Percentiles rank a stretch among this genome's conserved stretches.
These are phyloP conservation scores for Phymorhynchus buccinoides DNA, from an alignment of 1,140 invertebrate genomes.

Conservation along the genomic window DNA sequence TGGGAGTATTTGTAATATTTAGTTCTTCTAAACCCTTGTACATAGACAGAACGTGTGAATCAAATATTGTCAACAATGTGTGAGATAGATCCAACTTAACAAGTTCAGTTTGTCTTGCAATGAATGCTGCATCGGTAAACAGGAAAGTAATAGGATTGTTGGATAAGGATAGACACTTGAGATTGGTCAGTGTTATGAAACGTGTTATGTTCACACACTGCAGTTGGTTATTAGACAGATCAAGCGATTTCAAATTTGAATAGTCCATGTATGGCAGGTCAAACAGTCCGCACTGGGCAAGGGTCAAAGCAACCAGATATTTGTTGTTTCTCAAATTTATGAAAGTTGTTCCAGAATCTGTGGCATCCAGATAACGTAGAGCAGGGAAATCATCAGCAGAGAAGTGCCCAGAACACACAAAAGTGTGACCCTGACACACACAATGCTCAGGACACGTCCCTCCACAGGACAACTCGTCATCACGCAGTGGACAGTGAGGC, in stretches of 20 bases:
- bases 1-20: background rate
- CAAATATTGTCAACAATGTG: slow-evolving; percentile 5
- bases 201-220: background rate
- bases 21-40: background rate
- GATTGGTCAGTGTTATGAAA: slow-evolving; percentile 17
- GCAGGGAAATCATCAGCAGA: background rate
- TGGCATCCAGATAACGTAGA: slow-evolving; percentile 8
- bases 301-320: background rate
- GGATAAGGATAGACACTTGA: slow-evolving; percentile 19
- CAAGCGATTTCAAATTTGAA: background rate
- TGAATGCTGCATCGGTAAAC: background rate
- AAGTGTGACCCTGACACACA: slow-evolving; percentile 16
- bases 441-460: slow-evolving; percentile 48
- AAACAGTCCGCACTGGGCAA: background rate
- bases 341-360: background rate
- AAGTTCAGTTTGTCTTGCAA: background rate
- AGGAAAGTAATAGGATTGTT: slow-evolving; percentile 6
- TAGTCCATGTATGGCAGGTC: background rate
- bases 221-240: slow-evolving; percentile 36
- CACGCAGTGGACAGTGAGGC: slow-evolving; percentile 37
- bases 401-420: slow-evolving; percentile 4
- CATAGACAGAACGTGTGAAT: slow-evolving; percentile 2
- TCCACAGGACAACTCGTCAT: slow-evolving; percentile 39
- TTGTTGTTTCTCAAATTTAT: background rate
- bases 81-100: background rate